Percentiles rank a stretch among this genome's conserved stretches.
phyloP scores from a whole-genome alignment of 1,140 invertebrate species.

The Battus philenor region DNA sequence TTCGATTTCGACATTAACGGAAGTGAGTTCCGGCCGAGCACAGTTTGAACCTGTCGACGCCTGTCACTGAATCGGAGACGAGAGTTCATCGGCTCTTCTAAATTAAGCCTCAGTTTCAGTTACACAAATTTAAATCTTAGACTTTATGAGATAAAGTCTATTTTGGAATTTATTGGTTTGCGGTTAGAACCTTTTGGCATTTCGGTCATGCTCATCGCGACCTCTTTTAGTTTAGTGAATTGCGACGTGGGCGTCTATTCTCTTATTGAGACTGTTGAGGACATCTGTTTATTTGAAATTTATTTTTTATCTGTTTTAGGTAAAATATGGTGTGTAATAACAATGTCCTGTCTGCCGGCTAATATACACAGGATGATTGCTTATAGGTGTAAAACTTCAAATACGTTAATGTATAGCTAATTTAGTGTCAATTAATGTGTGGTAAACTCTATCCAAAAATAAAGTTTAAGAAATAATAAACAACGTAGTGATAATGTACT shows the following conservation, averaged over 20 bases:
- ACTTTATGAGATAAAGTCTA: neutral
- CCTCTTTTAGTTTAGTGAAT: constrained; percentile 15
- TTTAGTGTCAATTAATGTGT: neutral
- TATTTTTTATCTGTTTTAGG: too few species aligned
- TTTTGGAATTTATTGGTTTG: neutral
- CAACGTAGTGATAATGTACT: too few species aligned
- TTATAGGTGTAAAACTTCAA: neutral
- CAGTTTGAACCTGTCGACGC: neutral
- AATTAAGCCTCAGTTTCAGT: constrained; percentile 1
- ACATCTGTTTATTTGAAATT: constrained; percentile 11
- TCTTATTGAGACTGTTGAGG: constrained; percentile 7
- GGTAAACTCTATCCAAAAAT: too few species aligned
- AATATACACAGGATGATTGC: neutral
- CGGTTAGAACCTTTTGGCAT: constrained; percentile 7
- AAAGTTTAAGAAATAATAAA: too few species aligned
- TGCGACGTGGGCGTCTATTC: constrained; percentile 10
- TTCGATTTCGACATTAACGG: neutral
- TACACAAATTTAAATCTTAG: neutral
- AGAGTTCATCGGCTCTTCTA: constrained; percentile 9
- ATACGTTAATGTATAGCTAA: neutral
- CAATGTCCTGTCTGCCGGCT: too few species aligned
- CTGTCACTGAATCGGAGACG: constrained; percentile 1
- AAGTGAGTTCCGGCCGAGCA: neutral
- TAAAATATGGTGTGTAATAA: too few species aligned
- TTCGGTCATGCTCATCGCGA: constrained; percentile 5